Base-by-base conservation (phyloP, 1,140 invertebrate species). In the Fopius arisanus region DNA sequence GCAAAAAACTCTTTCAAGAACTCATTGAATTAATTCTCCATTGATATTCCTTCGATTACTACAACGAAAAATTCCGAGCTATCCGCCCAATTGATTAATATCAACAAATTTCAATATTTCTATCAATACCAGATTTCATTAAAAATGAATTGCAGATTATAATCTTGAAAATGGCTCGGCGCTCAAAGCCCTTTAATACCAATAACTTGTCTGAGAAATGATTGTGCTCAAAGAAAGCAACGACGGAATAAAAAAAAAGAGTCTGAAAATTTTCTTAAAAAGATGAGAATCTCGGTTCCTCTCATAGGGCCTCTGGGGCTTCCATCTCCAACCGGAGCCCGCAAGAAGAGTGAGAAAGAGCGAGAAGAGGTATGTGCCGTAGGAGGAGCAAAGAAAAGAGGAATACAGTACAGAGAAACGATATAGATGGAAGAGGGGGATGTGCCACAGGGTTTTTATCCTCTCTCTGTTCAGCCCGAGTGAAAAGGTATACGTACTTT, bases 251-350 rank as follows among this genome's bases (percentile, higher is more conserved):
- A n/a, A n/a, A 19, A 48, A 48, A 48, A 48, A 48, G n/a, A 48
- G n/a, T 2, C 9, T 12, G 33, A 19, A 10, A n/a, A 73, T 43
- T 28, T 28, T 26, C 41, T 41, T 66, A 26, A 67, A 62, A 75
- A 82, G 82, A 85, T 85, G 84, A 85, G 84, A 85, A 86, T 83
- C 85, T 82, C 81, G 82, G 80, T 75, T 74, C 73, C 74, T 81
- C 74, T 75, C 75, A 76, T 81, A 82, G 80, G 83, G 82, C 78
- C 81, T 79, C 74, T 77, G 77, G 78, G 74, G 75, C 65, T 73
- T 48, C 19, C 23, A 48, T 31, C 12, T 12, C 29, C n/a, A 16
- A 12, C 21, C 68, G 28, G 31, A 67, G 21, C n/a, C 73, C 73
- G 37, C 59, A 40, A 68, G 67, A 19, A 67, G 43, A 73, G 75